Evolutionary conservation across 2,797 vertebrate species (phyloP), one percentile per base, ranked within the genome.

Genomic region (Pangasius krempfi): DNA sequence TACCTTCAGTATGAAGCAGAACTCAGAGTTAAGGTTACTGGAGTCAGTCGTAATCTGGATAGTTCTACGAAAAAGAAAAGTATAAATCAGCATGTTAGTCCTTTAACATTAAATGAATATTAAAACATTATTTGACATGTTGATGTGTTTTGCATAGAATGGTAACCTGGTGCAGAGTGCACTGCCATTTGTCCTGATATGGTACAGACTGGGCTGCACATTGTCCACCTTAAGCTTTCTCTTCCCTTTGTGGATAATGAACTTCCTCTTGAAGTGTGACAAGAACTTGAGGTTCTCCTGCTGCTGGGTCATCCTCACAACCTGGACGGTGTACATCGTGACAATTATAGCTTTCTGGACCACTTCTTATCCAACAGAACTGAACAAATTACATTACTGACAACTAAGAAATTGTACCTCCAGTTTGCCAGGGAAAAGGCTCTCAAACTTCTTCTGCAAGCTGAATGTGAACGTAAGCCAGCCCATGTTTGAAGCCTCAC

Each of bases 381-480:
- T 58, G 2, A 60, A 60, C 2, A 40, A 60, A 25, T 16, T 27
- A 14, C 33, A 62, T 82, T 44, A 37, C n/a, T 22, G 20, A 80
- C 18, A 58, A 37, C 18, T 37, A 56, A 56, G 52, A 64, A 64
- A 83, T 2, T 44, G 22, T 92, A 97, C 98, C 97, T 99, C 98
- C 80, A 99, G 95, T 91, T 99, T 99, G 85, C 98, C 98, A 0
- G 98, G 98, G 92, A 99, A 99, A 33, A 99, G 97, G 89, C 97
- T 98, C 94, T 99, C 98, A 0, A 99, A 99, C 94, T 99, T 99
- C 96, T 98, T 99, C 95, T 99, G 98, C 78, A 99, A 95, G 89
- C 98, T 99, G 96, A 99, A 99, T 88, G 98, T 99, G 94, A 99
- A 99, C 44, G 98, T 99, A 90, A 99, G 96, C 99, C 99, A 99